Conservation (phyloP, 2,888 invertebrate genomes). For the Archips crataeganus region DNA sequence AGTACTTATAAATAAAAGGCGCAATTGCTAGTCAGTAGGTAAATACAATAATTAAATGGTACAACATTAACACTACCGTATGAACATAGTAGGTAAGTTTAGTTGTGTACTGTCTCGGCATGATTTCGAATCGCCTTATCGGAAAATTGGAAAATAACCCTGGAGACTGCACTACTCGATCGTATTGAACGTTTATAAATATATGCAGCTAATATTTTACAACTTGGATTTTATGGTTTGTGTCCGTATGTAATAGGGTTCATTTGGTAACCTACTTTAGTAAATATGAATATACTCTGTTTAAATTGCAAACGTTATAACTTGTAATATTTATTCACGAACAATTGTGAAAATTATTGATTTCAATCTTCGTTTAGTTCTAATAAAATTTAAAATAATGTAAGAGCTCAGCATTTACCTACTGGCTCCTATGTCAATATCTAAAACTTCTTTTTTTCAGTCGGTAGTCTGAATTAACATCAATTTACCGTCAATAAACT, state of each 20-base stretch:
- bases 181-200: not conserved
- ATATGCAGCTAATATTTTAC: not conserved
- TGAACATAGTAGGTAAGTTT: not conserved
- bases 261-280: not conserved
- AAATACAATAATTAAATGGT: no score
- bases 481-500: conserved; percentile 13
- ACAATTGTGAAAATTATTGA: not conserved
- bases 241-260: not conserved
- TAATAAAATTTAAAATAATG: no score
- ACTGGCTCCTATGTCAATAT: not conserved
- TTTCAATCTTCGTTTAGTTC: not conserved
- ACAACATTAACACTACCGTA: no score
- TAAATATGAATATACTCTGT: no score
- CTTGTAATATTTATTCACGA: no score
- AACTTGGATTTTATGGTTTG: not conserved
- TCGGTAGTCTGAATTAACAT: not conserved
- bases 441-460: not conserved
- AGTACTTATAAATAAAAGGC: no score
- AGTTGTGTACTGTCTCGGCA: not conserved
- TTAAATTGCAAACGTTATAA: no score
- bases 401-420: no score
- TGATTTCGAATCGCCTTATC: not conserved
- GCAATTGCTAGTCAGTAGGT: no score
- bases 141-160: not conserved
- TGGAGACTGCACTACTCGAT: not conserved